phyloP scores from a whole-genome alignment of 2,113 vertebrate species.

The Rhea americana region DNA sequence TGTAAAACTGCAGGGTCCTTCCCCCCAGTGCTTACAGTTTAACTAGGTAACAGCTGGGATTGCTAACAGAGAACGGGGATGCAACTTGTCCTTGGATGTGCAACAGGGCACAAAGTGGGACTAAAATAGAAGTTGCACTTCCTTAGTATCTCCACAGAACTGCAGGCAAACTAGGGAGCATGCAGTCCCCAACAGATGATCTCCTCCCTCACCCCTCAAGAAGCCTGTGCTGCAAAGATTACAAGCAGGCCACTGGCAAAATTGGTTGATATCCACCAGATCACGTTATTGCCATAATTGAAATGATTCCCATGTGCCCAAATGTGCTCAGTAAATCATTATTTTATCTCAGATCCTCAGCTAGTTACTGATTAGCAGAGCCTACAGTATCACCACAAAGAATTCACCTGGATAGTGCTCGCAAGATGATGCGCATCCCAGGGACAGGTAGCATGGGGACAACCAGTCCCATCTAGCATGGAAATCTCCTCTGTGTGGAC shows the following conservation, averaged over 20 bases:
- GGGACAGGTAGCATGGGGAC: background rate
- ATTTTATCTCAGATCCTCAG: background rate
- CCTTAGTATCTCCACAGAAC: fast-evolving
- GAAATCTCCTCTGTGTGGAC: background rate
- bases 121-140: background rate
- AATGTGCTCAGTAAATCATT: background rate
- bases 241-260: background rate
- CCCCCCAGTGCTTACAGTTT: background rate
- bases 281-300: fast-evolving
- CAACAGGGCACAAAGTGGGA: background rate
- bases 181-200: fast-evolving
- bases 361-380: background rate
- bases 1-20: background rate
- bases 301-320: background rate
- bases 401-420: background rate
- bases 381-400: background rate
- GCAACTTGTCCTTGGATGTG: background rate
- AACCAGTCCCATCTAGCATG: background rate
- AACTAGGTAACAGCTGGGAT: background rate
- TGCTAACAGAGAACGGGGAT: background rate
- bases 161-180: background rate
- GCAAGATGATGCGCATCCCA: background rate
- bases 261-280: fast-evolving
- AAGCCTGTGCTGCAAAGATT: fast-evolving
- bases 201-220: background rate